Base-by-base conservation (phyloP, 2,797 vertebrate genomes). In the Sebastes miniatus region DNA sequence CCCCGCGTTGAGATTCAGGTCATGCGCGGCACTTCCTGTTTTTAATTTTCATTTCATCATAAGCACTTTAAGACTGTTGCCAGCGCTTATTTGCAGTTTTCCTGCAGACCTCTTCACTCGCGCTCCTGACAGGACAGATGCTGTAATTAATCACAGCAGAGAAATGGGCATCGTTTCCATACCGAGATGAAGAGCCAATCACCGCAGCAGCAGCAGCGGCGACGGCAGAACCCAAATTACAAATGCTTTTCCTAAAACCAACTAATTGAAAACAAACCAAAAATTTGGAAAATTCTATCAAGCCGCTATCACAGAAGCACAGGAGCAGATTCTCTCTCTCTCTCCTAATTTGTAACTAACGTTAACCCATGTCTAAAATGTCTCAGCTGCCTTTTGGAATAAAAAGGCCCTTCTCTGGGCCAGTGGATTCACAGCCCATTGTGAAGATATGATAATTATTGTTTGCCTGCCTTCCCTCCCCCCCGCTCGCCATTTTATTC, bases 41-140 rank as follows among this genome's bases (percentile, higher is more conserved):
- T 98, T 98, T 98, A 97, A 99, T 99, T 99, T 99, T 98, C 96
- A 97, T 99, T 98, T 98, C 97, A 99, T 99, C 97, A 98, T 98
- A 98, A 98, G 96, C 96, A 97, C 96, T 98, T 98, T 97, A 98
- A 98, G 97, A 97, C 96, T 96, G 97, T 98, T 99, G 97, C 97
- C 97, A 98, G 96, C 91, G 95, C 96, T 97, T 98, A 98, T 99
- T 99, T 99, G 97, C 97, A 97, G 96, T 98, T 98, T 97, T 98
- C 96, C 96, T 95, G 90, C 93, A 96, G 97, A 97, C 97, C 97
- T 97, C 97, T 98, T 97, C 97, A 97, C 96, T 97, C 76, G 22
- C 95, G 96, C 95, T 96, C 96, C 97, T 98, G 97, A 98, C 98
- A 97, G 97, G 97, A 98, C 98, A 99, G 97, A 98, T 98, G 98